Percentiles rank a stretch among this genome's conserved stretches.
These are phyloP conservation scores for Plestiodon gilberti DNA, from an alignment of 2,113 vertebrate species.

Conservation along the genomic window DNA sequence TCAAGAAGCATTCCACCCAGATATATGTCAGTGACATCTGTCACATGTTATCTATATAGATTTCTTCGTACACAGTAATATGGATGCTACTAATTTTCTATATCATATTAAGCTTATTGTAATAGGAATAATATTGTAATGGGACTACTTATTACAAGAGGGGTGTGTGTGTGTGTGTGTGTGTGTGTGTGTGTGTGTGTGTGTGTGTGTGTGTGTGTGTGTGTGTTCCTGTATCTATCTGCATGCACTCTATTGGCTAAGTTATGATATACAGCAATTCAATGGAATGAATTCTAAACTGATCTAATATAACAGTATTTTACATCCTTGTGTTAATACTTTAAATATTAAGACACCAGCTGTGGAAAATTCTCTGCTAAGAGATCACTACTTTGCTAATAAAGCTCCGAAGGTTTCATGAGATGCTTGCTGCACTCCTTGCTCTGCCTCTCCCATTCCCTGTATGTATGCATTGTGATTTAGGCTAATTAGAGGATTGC, in stretches of 20 bases:
- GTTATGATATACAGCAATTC: background rate
- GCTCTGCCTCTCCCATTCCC: background rate
- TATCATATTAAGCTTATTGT: background rate
- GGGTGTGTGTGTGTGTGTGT: background rate
- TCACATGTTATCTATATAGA: too few relatives aligned
- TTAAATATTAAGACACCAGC: background rate
- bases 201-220: background rate
- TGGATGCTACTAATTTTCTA: background rate
- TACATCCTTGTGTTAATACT: background rate
- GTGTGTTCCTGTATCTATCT: background rate
- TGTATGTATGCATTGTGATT: background rate
- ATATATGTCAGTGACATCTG: background rate
- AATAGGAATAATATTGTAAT: background rate
- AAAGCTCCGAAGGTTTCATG: background rate
- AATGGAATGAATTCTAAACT: background rate
- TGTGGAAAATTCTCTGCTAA: background rate
- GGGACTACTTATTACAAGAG: background rate
- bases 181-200: background rate
- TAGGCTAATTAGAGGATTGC: background rate
- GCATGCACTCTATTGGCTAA: background rate
- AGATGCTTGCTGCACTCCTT: background rate
- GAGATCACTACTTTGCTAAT: background rate
- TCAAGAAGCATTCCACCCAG: conserved; percentile 21
- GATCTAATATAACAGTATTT: background rate
- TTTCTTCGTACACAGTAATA: background rate